Base-by-base conservation (phyloP, 2,113 vertebrate genomes). In the Hucho hucho region DNA sequence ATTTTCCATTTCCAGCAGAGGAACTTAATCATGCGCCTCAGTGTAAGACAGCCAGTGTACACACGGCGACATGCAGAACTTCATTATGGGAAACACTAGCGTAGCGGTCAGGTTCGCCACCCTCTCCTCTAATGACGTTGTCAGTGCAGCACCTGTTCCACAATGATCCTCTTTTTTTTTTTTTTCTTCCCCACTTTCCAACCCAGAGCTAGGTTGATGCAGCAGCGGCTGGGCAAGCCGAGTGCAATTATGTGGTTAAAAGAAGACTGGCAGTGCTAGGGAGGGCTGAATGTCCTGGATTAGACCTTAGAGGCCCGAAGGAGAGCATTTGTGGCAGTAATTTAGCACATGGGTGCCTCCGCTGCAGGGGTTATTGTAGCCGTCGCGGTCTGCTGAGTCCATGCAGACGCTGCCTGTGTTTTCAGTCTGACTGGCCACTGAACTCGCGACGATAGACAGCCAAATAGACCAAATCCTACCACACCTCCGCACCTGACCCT, bases 321-420 rank as follows among this genome's bases (percentile, higher is more conserved):
- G 77, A 73, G 85, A 87, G 82, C 76, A 77, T 89, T 89, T 88
- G 88, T 81, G 83, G 89, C 87, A 84, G 88, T 87, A 88, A 91
- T 92, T 91, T 91, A 91, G 88, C 88, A 90, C 90, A 90, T 87
- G 89, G 88, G 61, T 77, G 88, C 83, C 80, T 88, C 80, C 77
- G 37, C 87, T 71, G 75, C 77, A 77, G 82, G 84, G 88, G 88
- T 89, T 90, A 89, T 90, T 91, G 88, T 88, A 88, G 88, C 87
- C 74, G 86, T 88, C 84, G 84, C 76, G 77, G 88, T 87, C 74
- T 1, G 75, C 84, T 88, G 81, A 26, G 61, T 69, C 74, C 83
- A 70, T n/a, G 70, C 72, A 75, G 69, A 76, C 78, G 73, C 81
- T 80, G 37, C 37, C 37, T 43, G 37, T 43, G 83, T 87, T 87